phyloP scores from a whole-genome alignment of 1,140 invertebrate species.

The Neomicropteryx cornuta region DNA sequence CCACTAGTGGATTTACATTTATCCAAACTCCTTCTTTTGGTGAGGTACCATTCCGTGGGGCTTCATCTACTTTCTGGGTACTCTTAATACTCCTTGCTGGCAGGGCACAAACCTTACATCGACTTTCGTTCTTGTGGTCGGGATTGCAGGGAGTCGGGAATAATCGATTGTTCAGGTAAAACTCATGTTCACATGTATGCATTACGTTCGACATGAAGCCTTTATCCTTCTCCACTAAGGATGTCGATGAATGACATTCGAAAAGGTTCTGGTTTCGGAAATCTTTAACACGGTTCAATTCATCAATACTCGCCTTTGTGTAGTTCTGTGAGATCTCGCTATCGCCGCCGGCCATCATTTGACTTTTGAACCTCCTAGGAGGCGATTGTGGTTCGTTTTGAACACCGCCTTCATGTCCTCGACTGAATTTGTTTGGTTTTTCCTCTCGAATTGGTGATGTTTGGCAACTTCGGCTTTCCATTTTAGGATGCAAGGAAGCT shows the following conservation, averaged over 20 bases:
- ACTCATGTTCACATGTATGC: slow-evolving; percentile 31
- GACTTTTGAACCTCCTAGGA: slow-evolving; percentile 7
- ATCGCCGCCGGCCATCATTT: background rate
- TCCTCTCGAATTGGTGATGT: slow-evolving; percentile 14
- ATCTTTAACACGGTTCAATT: slow-evolving; percentile 21
- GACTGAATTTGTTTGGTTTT: slow-evolving; percentile 11
- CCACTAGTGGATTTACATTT: slow-evolving; percentile 20
- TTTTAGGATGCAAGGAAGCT: too few relatives aligned
- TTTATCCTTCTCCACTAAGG: slow-evolving; percentile 19
- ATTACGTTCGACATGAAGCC: slow-evolving; percentile 18
- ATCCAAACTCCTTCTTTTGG: slow-evolving; percentile 28
- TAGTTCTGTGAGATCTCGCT: slow-evolving; percentile 14
- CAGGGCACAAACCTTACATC: slow-evolving; percentile 28
- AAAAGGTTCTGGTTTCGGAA: slow-evolving; percentile 31
- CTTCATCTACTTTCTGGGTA: slow-evolving; percentile 7
- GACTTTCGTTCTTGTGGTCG: slow-evolving; percentile 22
- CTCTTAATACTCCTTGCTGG: too few relatives aligned
- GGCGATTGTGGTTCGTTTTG: slow-evolving; percentile 20
- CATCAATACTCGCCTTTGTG: slow-evolving; percentile 17
- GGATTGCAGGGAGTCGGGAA: slow-evolving; percentile 26
- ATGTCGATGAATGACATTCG: slow-evolving; percentile 30
- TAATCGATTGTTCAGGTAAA: slow-evolving; percentile 30
- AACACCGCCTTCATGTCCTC: slow-evolving; percentile 18
- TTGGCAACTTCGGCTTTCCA: too few relatives aligned
- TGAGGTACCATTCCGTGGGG: slow-evolving; percentile 24